Evolutionary conservation across 2,888 invertebrate genomes (phyloP), one percentile per base, ranked within the genome.

Genomic region (Mycalesis mineus): DNA sequence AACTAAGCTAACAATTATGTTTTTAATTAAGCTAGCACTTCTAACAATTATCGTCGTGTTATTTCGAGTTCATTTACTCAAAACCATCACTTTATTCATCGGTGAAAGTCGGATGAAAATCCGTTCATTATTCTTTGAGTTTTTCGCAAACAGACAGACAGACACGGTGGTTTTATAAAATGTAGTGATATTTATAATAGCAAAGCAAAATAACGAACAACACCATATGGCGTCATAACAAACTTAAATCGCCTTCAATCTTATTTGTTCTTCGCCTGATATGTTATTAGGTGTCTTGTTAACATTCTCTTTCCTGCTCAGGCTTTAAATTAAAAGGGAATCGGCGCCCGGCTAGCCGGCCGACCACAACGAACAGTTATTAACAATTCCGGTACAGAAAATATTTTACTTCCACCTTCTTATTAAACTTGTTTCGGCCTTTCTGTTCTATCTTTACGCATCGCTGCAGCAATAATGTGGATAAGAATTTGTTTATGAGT

Each of bases 321-420:
- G 77, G 78, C 80, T 82, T 87, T 74, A 86, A 86, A 88, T 88
- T 88, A 88, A 88, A 88, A 81, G 82, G 76, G 80, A 84, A 82
- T 84, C 74, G 82, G 78, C 84, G 78, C 80, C 82, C 65, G 60
- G 62, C 64, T 65, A 72, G 72, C 70, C 65, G 66, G 66, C 75
- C 75, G 65, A 87, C 87, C 88, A 75, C 86, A 84, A 80, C 78
- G 74, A 77, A 80, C 84, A 80, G 86, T 86, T 78, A 79, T 79
- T 88, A 88, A 87, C 86, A 78, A 88, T 87, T 89, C 88, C 86
- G 86, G 86, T 84, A 81, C 78, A 77, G 80, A 88, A 84, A 85
- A 85, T 84, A 84, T 86, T 85, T 84, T 80, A 87, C 88, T 88
- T 88, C 88, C 87, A 88, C 85, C 83, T 84, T 80, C 83, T 82